Evolutionary conservation across 92 coral and sea anemone species (phyloP), one percentile per base, ranked within the genome.

Genomic region (Plumapathes pennacea): DNA sequence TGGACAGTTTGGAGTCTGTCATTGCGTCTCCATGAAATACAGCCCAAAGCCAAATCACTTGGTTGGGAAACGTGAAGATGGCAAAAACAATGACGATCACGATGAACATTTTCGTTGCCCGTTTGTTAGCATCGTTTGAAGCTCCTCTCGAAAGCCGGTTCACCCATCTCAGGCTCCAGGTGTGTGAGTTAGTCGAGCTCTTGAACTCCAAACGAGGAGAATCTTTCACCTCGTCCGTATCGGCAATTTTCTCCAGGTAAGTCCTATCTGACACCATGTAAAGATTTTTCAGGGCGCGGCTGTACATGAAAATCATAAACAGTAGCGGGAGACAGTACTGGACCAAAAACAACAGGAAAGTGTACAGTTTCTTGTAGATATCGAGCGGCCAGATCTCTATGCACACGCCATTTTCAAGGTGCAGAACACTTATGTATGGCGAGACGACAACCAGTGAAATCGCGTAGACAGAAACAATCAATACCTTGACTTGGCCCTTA

Each of bases 81-180:
- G 95, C 89, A 38, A 90, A 90, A n/a, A 90, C 96, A 5, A 82
- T 73, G 0, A 90, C 97, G 2, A 90, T 71, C 7, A 81, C 97
- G 14, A 81, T 79, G 25, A 90, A 90, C 97, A 90, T 90, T 66
- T 90, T 90, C 4, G 95, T 85, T 0, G 90, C 95, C 13, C 80
- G 72, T 42, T 76, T 63, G 42, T 90, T 90, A 1, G 87, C 88
- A 32, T 83, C 96, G 32, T 70, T 81, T 22, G 62, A 50, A 10
- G 76, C 89, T 29, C 69, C 54, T 22, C 76, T 60, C 24, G 62
- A 44, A 3, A 33, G 77, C 8, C 46, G 38, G 5, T 44, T 52
- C n/a, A 27, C 36, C 57, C 77, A 39, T 52, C 46, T 57, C 24
- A 14, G 15, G 28, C 40, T 56, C 39, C 58, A 56, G 66, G 56